Conservation (phyloP, 2,113 vertebrate species). For the Dipodomys spectabilis region DNA sequence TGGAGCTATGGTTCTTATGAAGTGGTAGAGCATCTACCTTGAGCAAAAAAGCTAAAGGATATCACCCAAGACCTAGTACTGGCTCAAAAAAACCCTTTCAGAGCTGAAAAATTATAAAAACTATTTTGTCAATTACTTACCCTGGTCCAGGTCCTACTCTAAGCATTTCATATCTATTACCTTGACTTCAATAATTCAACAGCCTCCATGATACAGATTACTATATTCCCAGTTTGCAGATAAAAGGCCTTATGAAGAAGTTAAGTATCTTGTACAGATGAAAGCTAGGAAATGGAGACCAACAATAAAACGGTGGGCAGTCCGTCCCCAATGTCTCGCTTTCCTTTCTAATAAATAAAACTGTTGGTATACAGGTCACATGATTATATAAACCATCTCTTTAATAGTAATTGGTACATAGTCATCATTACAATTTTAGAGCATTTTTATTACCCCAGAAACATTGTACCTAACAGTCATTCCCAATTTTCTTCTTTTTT, state of each 20-base stretch:
- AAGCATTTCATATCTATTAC: background rate
- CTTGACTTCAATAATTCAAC: background rate
- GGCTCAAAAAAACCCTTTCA: background rate
- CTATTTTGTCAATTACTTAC: background rate
- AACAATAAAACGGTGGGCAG: background rate
- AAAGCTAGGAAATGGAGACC: background rate
- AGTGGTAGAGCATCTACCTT: no score
- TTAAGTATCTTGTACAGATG: constrained; percentile 11
- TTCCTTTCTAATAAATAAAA: background rate
- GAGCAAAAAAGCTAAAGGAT: no score
- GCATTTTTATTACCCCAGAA: background rate
- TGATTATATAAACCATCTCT: background rate
- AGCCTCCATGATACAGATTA: background rate
- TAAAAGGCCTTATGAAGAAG: background rate
- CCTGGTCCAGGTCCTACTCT: background rate
- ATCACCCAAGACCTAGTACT: no score
- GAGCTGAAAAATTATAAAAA: constrained; percentile 1
- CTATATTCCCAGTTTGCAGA: background rate
- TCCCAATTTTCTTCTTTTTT: background rate
- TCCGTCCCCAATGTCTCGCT: background rate
- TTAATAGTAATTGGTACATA: background rate
- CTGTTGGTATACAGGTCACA: background rate
- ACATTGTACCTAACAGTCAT: background rate
- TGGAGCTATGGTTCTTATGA: no score
- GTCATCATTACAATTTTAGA: constrained; percentile 7